phyloP scores from a whole-genome alignment of 2,797 vertebrate genomes.

The Myiotriccus ornatus region DNA sequence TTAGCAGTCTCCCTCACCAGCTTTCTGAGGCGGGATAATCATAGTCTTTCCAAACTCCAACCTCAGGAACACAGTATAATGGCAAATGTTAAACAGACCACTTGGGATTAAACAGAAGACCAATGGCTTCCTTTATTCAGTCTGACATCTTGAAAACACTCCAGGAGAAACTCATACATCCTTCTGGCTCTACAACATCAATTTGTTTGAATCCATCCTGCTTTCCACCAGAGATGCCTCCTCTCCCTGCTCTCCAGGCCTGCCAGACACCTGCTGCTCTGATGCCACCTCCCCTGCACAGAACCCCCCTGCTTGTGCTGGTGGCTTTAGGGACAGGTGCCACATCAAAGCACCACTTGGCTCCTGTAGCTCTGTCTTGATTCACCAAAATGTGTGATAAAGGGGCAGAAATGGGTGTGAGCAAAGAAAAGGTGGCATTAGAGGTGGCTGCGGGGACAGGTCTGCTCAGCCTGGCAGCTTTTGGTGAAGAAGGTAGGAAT shows the following conservation, averaged over 20 bases:
- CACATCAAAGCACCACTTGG: neutral
- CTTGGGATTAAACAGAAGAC: conserved; percentile 23
- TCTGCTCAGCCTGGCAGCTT: neutral
- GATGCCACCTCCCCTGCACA: neutral
- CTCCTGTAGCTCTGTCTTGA: neutral
- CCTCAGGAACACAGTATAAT: conserved; percentile 6
- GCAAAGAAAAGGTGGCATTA: neutral
- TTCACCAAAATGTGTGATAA: neutral
- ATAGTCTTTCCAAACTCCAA: conserved; percentile 2
- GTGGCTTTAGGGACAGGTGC: neutral
- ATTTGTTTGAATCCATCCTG: neutral
- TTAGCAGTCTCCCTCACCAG: neutral
- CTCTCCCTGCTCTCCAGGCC: neutral
- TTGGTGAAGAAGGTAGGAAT: neutral
- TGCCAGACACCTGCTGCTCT: neutral
- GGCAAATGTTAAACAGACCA: conserved; percentile 38
- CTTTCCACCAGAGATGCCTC: neutral
- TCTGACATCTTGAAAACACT: conserved; percentile 12
- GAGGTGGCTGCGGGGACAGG: neutral
- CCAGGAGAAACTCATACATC: conserved; percentile 8
- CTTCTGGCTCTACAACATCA: neutral
- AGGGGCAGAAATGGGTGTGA: neutral
- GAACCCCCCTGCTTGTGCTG: neutral
- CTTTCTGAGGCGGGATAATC: conserved; percentile 30
- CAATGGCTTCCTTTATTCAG: neutral